Conservation (phyloP, 2,888 invertebrate species). For the Hymenopus coronatus region DNA sequence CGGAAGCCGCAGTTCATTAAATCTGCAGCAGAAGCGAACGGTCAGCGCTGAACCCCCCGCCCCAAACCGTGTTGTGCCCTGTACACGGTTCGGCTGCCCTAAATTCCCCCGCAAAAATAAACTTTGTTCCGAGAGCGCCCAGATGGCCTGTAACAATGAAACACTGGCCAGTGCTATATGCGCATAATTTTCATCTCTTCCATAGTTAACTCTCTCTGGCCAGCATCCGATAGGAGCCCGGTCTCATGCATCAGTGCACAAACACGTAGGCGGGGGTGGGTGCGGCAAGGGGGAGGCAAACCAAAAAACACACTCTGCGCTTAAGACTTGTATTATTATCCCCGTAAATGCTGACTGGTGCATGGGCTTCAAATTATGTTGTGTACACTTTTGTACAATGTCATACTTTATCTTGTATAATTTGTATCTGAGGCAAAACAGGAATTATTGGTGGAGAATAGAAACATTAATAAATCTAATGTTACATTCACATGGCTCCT, state of each 20-base stretch:
- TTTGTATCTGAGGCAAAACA: no score
- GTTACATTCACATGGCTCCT: no score
- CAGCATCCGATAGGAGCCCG: background rate
- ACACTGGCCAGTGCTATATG: slow-evolving; percentile 10
- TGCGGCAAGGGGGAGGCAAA: background rate
- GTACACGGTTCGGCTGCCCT: slow-evolving; percentile 19
- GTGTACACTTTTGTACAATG: no score
- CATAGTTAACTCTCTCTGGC: background rate
- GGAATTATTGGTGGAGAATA: no score
- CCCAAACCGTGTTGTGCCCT: background rate
- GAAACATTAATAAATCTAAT: no score
- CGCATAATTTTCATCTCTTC: slow-evolving; percentile 18
- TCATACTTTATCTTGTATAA: no score
- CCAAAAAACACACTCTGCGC: background rate
- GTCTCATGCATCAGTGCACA: background rate
- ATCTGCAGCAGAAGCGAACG: background rate
- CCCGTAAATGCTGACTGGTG: background rate
- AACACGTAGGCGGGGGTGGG: background rate
- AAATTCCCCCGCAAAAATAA: slow-evolving; percentile 25
- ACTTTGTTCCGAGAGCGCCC: slow-evolving; percentile 1
- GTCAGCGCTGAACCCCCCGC: background rate
- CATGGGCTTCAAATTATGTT: no score
- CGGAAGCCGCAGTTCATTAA: background rate
- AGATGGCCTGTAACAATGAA: slow-evolving; percentile 11
- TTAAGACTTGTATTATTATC: background rate